Evolutionary conservation across 2,888 invertebrate species (phyloP).

Genomic region (Dryobota labecula): DNA sequence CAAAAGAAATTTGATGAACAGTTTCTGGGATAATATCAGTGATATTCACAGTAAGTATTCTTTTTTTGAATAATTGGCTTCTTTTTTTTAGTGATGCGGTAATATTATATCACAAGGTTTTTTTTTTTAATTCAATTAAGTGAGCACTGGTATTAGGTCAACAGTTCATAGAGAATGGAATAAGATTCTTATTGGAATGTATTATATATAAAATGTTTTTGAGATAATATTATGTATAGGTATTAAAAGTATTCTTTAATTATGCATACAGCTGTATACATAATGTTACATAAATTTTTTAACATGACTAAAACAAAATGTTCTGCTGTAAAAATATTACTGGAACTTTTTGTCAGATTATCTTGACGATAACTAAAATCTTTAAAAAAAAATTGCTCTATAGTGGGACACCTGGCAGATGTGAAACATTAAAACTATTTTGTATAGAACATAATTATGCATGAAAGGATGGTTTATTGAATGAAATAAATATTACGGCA

Average conservation of each 20-base stretch:
- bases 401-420: rapidly evolving
- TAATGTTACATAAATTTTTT: constrained; percentile 5
- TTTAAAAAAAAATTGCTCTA: not conserved
- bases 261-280: not conserved
- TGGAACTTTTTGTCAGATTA: not conserved
- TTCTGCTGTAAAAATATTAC: not conserved
- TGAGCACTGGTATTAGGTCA: constrained; percentile 48
- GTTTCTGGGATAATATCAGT: constrained; percentile 45
- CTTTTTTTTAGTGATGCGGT: constrained; percentile 36
- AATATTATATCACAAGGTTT: constrained; percentile 40
- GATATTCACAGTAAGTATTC: constrained; percentile 57
- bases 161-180: constrained; percentile 35
- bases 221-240: not conserved
- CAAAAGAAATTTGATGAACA: constrained; percentile 62
- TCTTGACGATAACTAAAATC: not conserved
- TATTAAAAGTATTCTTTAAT: not conserved
- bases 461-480: not conserved
- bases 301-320: not conserved
- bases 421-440: not conserved
- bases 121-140: constrained; percentile 66
- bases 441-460: not conserved
- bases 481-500: not conserved
- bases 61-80: constrained; percentile 38
- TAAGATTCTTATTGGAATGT: constrained; percentile 57
- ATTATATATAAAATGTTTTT: not conserved